Evolutionary conservation across 2,888 invertebrate genomes (phyloP).

Genomic region (Tetrapedia diversipes): DNA sequence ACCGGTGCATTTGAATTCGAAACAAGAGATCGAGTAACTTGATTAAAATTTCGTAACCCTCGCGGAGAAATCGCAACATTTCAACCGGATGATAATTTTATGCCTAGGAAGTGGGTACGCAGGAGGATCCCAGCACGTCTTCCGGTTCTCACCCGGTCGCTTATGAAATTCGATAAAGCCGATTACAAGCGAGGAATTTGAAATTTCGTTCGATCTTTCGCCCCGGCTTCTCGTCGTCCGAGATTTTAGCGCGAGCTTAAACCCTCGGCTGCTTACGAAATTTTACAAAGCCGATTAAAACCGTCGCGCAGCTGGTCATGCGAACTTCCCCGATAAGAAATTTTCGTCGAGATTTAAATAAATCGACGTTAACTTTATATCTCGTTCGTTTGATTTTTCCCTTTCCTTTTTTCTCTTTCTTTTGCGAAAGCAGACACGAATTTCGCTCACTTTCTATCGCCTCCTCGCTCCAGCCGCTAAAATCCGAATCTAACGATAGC

Average conservation of each 20-base stretch:
- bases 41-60: background rate
- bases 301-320: background rate
- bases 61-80: background rate
- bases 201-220: conserved; percentile 17
- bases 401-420: background rate
- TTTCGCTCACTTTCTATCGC: conserved; percentile 21
- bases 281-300: conserved; percentile 27
- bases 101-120: too few relatives aligned
- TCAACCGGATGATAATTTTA: background rate
- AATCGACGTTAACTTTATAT: too few relatives aligned
- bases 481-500: background rate
- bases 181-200: conserved; percentile 14
- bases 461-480: background rate
- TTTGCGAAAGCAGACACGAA: too few relatives aligned
- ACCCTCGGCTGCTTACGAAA: conserved; percentile 24
- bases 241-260: conserved; percentile 10
- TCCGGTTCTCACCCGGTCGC: background rate
- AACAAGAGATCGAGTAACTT: too few relatives aligned
- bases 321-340: too few relatives aligned
- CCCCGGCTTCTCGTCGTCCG: background rate
- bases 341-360: too few relatives aligned
- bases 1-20: too few relatives aligned
- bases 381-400: background rate
- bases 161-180: conserved; percentile 25
- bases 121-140: background rate